phyloP scores from a whole-genome alignment of 2,888 invertebrate genomes.

The Polietes domitor region DNA sequence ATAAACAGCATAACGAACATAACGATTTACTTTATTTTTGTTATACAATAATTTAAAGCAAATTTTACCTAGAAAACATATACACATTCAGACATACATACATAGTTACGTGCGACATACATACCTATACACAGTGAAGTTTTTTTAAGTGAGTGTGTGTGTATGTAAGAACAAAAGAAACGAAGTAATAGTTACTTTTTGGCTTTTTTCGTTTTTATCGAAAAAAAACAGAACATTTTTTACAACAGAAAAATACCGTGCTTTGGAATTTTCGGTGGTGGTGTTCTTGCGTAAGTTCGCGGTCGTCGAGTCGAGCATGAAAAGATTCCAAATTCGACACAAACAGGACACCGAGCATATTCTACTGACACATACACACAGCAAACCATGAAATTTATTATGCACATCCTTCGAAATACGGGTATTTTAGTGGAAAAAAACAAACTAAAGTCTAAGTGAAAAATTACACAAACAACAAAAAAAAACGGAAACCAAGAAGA shows the following conservation, averaged over 20 bases:
- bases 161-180: constrained; percentile 17
- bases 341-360: constrained; percentile 22
- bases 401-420: constrained; percentile 62
- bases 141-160: constrained; percentile 3
- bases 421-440: constrained; percentile 58
- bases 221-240: background rate
- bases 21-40: constrained; percentile 52
- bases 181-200: constrained; percentile 2
- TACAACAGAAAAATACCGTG: constrained; percentile 4
- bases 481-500: constrained; percentile 13
- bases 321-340: background rate
- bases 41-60: constrained; percentile 37
- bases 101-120: background rate
- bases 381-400: constrained; percentile 41
- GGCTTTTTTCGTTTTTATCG: constrained; percentile 6
- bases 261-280: constrained; percentile 35
- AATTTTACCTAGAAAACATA: constrained; percentile 20
- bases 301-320: background rate
- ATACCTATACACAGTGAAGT: background rate
- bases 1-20: constrained; percentile 33
- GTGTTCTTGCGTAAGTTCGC: constrained; percentile 49
- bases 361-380: constrained; percentile 57
- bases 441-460: constrained; percentile 16
- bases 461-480: background rate
- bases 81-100: constrained; percentile 14